A percentile compares a stretch with the other conserved stretches of the same genome.
These are phyloP conservation scores for Portevinia maculata DNA, from an alignment of 2,888 invertebrate species.

Conservation along the genomic window DNA sequence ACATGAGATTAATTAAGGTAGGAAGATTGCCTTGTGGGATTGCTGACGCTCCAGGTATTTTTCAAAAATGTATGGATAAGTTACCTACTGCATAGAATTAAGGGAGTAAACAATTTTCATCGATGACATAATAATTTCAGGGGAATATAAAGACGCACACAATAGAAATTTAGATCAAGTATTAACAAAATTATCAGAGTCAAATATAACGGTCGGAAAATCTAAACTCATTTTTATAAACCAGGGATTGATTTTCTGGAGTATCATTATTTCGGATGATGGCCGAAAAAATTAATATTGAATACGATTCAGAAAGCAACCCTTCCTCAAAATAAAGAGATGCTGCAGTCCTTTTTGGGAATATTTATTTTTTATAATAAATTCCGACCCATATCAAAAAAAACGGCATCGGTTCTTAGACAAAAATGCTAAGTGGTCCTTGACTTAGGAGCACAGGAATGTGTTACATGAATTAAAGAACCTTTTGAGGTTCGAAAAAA, in stretches of 20 bases:
- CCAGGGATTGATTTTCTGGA: slow-evolving; percentile 35
- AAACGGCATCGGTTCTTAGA: slow-evolving; percentile 29
- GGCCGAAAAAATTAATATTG: slow-evolving; percentile 23
- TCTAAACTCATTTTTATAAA: slow-evolving; percentile 38
- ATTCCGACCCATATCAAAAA: slow-evolving; percentile 25
- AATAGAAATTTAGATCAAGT: slow-evolving; percentile 27
- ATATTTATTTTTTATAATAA: slow-evolving; percentile 26
- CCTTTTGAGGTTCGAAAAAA: slow-evolving; percentile 13
- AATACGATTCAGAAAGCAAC: slow-evolving; percentile 19
- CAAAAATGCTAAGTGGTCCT: slow-evolving; percentile 30
- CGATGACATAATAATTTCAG: slow-evolving; percentile 35
- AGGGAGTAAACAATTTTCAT: slow-evolving; percentile 16
- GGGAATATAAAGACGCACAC: slow-evolving; percentile 12
- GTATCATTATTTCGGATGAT: slow-evolving; percentile 28
- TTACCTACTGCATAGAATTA: slow-evolving; percentile 26
- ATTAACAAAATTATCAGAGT: slow-evolving; percentile 15
- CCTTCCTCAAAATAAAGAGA: slow-evolving; percentile 25
- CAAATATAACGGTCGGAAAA: slow-evolving; percentile 27
- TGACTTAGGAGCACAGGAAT: slow-evolving; percentile 20
- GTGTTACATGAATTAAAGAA: slow-evolving; percentile 28
- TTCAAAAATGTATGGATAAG: slow-evolving; percentile 35
- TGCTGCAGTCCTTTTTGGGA: slow-evolving; percentile 30
- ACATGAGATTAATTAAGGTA: slow-evolving; percentile 32
- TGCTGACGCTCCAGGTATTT: slow-evolving; percentile 32
- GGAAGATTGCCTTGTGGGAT: slow-evolving; percentile 30